Base-by-base conservation (phyloP, 1,140 invertebrate species). In the Choristoneura fumiferana region DNA sequence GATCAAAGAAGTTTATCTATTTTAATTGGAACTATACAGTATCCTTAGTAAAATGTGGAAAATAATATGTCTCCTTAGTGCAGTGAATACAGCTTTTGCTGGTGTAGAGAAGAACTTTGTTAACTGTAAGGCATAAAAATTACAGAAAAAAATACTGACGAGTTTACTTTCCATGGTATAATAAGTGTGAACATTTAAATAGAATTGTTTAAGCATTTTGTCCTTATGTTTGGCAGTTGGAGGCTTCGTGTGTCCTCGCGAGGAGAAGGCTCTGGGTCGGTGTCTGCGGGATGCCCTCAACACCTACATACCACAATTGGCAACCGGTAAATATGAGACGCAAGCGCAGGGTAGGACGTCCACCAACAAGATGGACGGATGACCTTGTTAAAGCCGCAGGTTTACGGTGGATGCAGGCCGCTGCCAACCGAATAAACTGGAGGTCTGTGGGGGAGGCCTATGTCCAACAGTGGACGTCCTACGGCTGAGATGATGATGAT, bases 231-330 rank as follows among this genome's bases (percentile, higher is more conserved):
- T n/a, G n/a, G 14, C 49, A 86, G 83, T 86, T 40, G 84, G 83
- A 22, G 76, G 73, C 5, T 84, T 87, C 57, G 63, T 82, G 14
- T 87, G 84, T 62, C 83, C 84, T 0, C 62, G 83, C 37, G 81
- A 87, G 57, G 84, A 87, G 54, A 76, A 74, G 38, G 81, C 81
- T 0, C 55, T 87, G 14, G 81, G 81, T 0, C 60, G 60, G 12
- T 87, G 84, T 65, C 64, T 87, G 0, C 75, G 70, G 59, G 89
- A 82, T 74, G 91, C 63, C 57, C 89, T 62, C 62, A 92, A 71
- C 54, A 67, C 52, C 59, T 93, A 70, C 76, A 86, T 77, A 81
- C 92, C 64, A 65, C 90, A 69, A 57, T 57, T 87, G 58, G 71
- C 78, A 4, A 69, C 73, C 67, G 84, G 84, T 87, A 76, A 37